Percentiles rank a stretch among this genome's conserved stretches.
Evolutionary conservation across 2,113 vertebrate genomes (phyloP).

Genomic region (Rhizomys pruinosus): DNA sequence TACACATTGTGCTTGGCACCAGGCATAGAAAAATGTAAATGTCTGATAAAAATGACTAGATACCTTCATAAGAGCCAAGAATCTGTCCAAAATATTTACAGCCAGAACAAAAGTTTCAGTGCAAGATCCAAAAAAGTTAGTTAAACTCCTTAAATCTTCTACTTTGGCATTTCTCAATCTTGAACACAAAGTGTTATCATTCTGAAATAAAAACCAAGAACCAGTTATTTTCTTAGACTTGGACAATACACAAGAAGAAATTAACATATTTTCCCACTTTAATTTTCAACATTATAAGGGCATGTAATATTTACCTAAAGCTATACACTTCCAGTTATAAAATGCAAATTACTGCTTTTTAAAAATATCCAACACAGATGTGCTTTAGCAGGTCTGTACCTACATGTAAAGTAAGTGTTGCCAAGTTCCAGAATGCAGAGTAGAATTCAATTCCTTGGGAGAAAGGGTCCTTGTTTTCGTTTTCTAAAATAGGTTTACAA

Average conservation of each 20-base stretch:
- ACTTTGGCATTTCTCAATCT: slow-evolving; percentile 94
- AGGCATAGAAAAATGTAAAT: not conserved
- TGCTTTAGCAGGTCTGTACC: not conserved
- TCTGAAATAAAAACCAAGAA: slow-evolving; percentile 84
- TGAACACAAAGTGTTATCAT: slow-evolving; percentile 91
- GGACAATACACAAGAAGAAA: not conserved
- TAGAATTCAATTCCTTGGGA: not conserved
- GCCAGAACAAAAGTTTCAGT: slow-evolving; percentile 97
- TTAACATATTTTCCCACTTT: not conserved
- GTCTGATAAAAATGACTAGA: slow-evolving; percentile 11
- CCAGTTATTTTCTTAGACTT: not conserved
- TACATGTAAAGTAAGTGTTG: not conserved
- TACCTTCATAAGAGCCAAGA: slow-evolving; percentile 98
- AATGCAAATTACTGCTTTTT: not conserved
- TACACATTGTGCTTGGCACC: not conserved
- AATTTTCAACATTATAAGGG: not conserved
- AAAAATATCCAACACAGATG: not conserved
- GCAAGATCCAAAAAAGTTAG: slow-evolving; percentile 96
- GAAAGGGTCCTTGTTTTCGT: not conserved
- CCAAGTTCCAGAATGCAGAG: not conserved
- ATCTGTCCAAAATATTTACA: slow-evolving; percentile 97
- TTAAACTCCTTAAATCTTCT: slow-evolving; percentile 97
- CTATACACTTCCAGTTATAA: not conserved
- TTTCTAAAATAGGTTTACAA: not conserved
- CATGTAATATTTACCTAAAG: not conserved